Evolutionary conservation across 2,888 invertebrate genomes (phyloP).

Genomic region (Drosophila lutescens): DNA sequence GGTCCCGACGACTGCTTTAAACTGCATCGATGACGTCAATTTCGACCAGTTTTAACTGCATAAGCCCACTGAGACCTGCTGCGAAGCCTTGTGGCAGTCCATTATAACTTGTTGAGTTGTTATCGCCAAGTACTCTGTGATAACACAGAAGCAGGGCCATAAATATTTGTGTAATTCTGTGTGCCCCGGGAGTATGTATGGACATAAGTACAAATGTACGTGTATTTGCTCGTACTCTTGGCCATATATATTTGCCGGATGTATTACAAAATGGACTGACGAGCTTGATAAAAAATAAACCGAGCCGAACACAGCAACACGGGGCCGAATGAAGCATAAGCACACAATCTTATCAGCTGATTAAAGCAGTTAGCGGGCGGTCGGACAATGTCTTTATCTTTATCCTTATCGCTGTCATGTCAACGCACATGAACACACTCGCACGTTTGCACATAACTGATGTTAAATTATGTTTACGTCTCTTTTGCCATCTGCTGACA

Average conservation of each 20-base stretch:
- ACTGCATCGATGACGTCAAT: conserved; percentile 37
- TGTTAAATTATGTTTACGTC: conserved; percentile 44
- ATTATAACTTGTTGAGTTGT: conserved; percentile 35
- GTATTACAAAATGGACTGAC: conserved; percentile 35
- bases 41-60: conserved; percentile 57
- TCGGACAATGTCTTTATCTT: conserved; percentile 42
- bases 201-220: not conserved
- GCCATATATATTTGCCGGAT: conserved; percentile 23
- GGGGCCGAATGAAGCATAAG: conserved; percentile 38
- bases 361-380: conserved; percentile 46
- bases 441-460: conserved; percentile 33
- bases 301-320: conserved; percentile 2
- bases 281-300: conserved; percentile 26
- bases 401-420: conserved; percentile 38
- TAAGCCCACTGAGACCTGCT: conserved; percentile 34
- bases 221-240: not conserved
- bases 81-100: conserved; percentile 13
- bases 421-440: conserved; percentile 16
- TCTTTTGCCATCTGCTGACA: conserved; percentile 38
- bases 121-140: conserved; percentile 30
- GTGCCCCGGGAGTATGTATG: not conserved
- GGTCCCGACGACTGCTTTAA: conserved; percentile 9
- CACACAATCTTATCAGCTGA: conserved; percentile 64
- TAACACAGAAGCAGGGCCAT: conserved; percentile 28
- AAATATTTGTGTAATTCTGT: conserved; percentile 34